Percentiles rank a stretch among this genome's conserved stretches.
phyloP scores from a whole-genome alignment of 2,797 vertebrate species.

The Sebastiscus albofasciatus region DNA sequence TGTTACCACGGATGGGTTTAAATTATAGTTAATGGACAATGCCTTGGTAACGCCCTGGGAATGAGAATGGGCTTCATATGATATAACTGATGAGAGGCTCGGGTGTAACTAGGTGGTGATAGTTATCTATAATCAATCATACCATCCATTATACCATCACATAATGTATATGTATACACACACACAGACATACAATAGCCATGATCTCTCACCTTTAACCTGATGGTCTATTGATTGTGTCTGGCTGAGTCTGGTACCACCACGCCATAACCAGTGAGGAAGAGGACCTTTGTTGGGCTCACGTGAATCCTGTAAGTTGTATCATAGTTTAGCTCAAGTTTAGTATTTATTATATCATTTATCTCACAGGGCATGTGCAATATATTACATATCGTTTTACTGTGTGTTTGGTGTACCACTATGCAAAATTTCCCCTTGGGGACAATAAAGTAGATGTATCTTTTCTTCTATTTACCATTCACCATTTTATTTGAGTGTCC shows the following conservation, averaged over 20 bases:
- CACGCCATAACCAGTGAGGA: background rate
- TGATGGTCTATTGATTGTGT: slow-evolving; percentile 73
- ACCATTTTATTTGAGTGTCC: background rate
- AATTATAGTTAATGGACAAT: no score
- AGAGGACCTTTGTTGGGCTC: background rate
- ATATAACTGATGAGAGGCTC: slow-evolving; percentile 41
- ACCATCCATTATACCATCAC: background rate
- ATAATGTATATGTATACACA: background rate
- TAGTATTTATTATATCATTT: no score
- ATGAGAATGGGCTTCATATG: background rate
- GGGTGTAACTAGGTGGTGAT: slow-evolving; percentile 40
- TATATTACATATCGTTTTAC: background rate
- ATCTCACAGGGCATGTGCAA: background rate
- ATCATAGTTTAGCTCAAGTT: background rate
- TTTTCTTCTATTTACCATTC: background rate
- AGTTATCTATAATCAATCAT: no score
- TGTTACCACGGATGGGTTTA: no score
- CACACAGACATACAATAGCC: slow-evolving; percentile 11
- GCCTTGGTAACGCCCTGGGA: no score
- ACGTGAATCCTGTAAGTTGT: background rate
- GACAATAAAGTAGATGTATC: background rate
- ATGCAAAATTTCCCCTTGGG: no score
- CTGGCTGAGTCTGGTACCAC: slow-evolving; percentile 52
- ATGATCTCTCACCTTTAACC: slow-evolving; percentile 64
- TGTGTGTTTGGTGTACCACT: no score